Percentiles rank a stretch among this genome's conserved stretches.
Conservation (phyloP, 2,113 vertebrate species). For the Platichthys flesus region DNA sequence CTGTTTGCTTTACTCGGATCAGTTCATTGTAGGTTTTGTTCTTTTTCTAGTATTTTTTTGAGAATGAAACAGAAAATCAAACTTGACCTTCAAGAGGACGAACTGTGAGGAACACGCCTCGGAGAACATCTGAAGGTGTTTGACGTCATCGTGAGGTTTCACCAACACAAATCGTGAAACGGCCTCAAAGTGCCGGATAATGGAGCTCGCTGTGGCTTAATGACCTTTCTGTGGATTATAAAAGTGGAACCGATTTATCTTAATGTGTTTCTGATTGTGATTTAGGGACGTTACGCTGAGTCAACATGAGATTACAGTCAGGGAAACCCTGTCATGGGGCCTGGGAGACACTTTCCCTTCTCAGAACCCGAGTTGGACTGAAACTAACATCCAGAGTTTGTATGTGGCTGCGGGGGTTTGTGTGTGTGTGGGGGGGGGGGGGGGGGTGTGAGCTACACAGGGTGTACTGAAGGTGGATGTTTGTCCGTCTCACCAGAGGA, state of each 20-base stretch:
- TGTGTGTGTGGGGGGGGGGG: not conserved
- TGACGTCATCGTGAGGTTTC: not conserved
- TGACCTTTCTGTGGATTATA: not conserved
- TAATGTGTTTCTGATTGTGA: not conserved
- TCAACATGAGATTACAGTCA: not conserved
- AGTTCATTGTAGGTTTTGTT: too few relatives aligned
- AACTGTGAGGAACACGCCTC: not conserved
- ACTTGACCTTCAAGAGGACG: not conserved
- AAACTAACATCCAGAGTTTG: conserved; percentile 3
- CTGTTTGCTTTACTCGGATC: too few relatives aligned
- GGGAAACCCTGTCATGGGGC: not conserved
- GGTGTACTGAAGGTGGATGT: conserved; percentile 7
- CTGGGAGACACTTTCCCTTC: not conserved
- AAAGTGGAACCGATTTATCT: not conserved
- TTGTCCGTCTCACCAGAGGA: conserved; percentile 67
- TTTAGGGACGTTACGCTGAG: not conserved
- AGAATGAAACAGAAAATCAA: too few relatives aligned
- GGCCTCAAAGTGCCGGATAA: not conserved
- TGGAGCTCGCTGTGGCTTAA: not conserved
- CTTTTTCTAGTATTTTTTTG: too few relatives aligned
- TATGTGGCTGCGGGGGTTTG: not conserved
- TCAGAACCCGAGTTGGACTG: not conserved
- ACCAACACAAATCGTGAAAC: not conserved
- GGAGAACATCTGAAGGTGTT: not conserved
- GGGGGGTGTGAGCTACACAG: conserved; percentile 17